A percentile compares a stretch with the other conserved stretches of the same genome.
Evolutionary conservation across 2,113 vertebrate genomes (phyloP).

Genomic region (Triplophysa tibetana): DNA sequence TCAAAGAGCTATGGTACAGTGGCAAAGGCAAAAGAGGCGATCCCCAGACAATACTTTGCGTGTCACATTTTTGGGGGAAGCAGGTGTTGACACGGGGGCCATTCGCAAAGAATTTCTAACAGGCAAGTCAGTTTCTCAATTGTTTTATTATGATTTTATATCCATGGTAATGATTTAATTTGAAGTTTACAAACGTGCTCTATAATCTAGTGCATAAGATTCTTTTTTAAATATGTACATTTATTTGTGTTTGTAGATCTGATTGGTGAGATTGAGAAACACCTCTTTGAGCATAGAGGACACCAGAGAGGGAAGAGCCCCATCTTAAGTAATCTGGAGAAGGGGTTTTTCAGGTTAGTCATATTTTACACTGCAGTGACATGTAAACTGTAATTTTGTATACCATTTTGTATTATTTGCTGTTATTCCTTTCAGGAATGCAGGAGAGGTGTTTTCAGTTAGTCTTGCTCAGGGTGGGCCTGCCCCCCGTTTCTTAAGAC

Average conservation of each 20-base stretch:
- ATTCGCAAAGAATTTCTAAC: slow-evolving; percentile 33
- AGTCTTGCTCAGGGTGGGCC: slow-evolving; percentile 10
- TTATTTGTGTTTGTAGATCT: not conserved
- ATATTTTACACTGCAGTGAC: no score
- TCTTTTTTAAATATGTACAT: not conserved
- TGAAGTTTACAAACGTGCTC: not conserved
- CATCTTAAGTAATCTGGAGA: not conserved
- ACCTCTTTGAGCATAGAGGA: not conserved
- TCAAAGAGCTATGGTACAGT: slow-evolving; percentile 35
- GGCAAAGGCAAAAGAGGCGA: slow-evolving; percentile 41
- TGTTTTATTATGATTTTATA: not conserved
- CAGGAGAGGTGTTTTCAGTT: slow-evolving; percentile 33
- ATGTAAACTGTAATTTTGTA: slow-evolving; percentile 7
- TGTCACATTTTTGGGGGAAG: slow-evolving; percentile 29
- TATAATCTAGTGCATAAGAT: no score
- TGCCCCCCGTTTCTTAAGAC: slow-evolving; percentile 14
- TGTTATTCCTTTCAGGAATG: slow-evolving; percentile 16
- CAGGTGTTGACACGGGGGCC: slow-evolving; percentile 42
- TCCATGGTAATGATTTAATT: not conserved
- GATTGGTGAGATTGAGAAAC: slow-evolving; percentile 14
- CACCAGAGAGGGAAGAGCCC: not conserved
- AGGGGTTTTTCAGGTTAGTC: not conserved
- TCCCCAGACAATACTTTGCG: slow-evolving; percentile 4
- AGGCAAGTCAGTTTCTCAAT: slow-evolving; percentile 9
- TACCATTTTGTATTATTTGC: not conserved